Base-by-base conservation (phyloP, 2,888 invertebrate genomes). In the Allolobophora icterica region DNA sequence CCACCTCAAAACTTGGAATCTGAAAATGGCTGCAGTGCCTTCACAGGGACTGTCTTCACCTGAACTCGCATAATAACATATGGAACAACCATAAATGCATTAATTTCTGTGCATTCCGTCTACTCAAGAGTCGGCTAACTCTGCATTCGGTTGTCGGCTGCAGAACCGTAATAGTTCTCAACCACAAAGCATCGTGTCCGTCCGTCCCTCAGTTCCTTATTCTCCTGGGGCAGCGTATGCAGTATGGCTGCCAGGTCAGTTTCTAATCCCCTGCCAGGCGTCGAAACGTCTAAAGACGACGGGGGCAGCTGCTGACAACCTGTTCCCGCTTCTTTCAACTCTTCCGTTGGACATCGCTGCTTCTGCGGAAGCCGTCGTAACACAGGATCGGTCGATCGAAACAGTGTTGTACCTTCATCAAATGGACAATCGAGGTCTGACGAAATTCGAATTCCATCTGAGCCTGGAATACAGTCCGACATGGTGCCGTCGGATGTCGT, bases 361-460 rank as follows among this genome's bases (percentile, higher is more conserved):
- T 38, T 87, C 87, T 35, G 35, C 87, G 35, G 87, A 34, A 87
- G 34, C 87, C 87, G 34, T 87, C 87, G 87, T 17, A 38, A 87
- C 11, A 87, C 87, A 24, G 87, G 87, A 87, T 87, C 87, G 24
- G 87, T 87, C 15, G 87, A 87, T 6, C 87, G 87, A 33, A 34
- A 87, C 87, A 87, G 35, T 38, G 38, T 38, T 6, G 17, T 33
- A 34, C 71, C 15, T 15, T 90, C 90, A 33, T 90, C 90, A n/a
- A 38, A 90, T 34, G 58, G 38, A 38, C 90, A 90, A 52, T 90
- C 90, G 19, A 58, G 33, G 38, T 90, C 90, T 8, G 71, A 90
- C 24, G 90, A 90, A 52, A 89, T 38, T 19, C 45, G 89, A 33
- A 42, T 42, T 45, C 71, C 71, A n/a, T 42, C n/a, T 19, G 89